phyloP scores from a whole-genome alignment of 2,113 vertebrate species.

The Smithornis capensis region DNA sequence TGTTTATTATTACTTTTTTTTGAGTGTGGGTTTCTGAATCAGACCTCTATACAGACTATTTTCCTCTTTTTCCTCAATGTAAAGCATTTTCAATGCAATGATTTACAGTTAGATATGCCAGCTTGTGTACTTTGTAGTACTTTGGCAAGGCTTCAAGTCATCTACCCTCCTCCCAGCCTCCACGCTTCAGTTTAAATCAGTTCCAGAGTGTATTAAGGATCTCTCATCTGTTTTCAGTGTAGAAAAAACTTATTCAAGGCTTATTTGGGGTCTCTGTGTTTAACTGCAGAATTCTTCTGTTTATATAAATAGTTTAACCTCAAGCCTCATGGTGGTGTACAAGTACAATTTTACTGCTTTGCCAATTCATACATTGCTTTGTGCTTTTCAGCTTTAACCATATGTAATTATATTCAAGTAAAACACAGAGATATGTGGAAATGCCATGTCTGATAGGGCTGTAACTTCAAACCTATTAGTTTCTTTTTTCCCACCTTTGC shows the following conservation, averaged over 20 bases:
- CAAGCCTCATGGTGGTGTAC: constrained; percentile 61
- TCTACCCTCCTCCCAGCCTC: neutral
- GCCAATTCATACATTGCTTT: neutral
- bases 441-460: neutral
- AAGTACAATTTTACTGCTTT: constrained; percentile 44
- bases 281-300: neutral
- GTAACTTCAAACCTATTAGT: rapidly evolving
- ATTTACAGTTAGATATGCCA: neutral
- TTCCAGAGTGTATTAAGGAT: neutral
- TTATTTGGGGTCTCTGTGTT: neutral
- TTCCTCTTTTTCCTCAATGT: rapidly evolving
- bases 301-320: constrained; percentile 40
- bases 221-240: neutral
- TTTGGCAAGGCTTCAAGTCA: neutral
- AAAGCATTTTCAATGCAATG: neutral
- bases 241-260: neutral
- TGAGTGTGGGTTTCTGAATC: neutral
- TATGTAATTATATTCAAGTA: neutral
- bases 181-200: neutral
- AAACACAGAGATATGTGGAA: rapidly evolving
- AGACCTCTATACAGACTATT: rapidly evolving
- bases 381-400: neutral
- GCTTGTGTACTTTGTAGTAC: neutral
- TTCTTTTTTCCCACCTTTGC: neutral
- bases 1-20: neutral